These are phyloP conservation scores for Procambarus virginalis DNA, from an alignment of 1,140 invertebrate species.

Conservation along the genomic window DNA sequence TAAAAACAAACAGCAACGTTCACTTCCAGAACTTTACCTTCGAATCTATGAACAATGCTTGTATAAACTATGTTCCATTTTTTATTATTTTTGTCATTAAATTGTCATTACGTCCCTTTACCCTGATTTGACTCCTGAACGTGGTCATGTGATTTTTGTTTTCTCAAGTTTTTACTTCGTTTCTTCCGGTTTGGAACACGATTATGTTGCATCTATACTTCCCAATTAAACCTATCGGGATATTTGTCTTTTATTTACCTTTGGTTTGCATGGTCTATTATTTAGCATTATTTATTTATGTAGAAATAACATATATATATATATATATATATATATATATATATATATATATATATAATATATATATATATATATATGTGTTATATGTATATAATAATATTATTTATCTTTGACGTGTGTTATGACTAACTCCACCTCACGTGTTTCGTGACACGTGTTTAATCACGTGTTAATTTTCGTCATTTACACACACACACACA, in stretches of 20 bases:
- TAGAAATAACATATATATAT: background rate
- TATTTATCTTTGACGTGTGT: no score
- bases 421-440: no score
- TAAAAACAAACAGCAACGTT: background rate
- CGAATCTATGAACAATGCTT: background rate
- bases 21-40: background rate
- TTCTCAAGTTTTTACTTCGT: background rate
- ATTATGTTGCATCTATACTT: background rate
- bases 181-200: background rate
- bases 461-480: no score
- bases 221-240: conserved; percentile 33
- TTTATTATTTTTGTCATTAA: background rate
- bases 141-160: background rate
- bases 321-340: conserved; percentile 7
- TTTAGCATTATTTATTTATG: background rate
- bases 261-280: conserved; percentile 30
- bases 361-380: background rate
- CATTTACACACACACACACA: background rate
- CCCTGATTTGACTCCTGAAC: background rate
- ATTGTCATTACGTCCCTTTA: background rate
- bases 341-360: conserved; percentile 11
- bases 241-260: conserved; percentile 49
- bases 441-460: no score
- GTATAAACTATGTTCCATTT: background rate
- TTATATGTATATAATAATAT: background rate